phyloP scores from a whole-genome alignment of 2,888 invertebrate species.

The Pterostichus madidus region DNA sequence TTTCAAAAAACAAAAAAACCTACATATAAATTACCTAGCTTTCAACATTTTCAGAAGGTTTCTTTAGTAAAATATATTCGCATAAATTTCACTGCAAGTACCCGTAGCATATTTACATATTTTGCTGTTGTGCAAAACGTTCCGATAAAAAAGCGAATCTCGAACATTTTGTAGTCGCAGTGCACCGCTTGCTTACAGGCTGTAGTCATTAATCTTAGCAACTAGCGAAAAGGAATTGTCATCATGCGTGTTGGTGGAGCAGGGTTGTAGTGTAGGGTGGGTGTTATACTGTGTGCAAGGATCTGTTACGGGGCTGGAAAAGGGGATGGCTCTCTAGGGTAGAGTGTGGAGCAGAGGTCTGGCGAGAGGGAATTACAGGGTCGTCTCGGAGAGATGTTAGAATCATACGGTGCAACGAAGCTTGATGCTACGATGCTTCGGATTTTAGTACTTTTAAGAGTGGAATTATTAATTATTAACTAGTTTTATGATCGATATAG shows the following conservation, averaged over 20 bases:
- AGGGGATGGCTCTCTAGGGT: not conserved
- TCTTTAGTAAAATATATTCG: constrained; percentile 61
- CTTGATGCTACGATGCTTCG: constrained; percentile 19
- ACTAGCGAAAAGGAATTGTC: constrained; percentile 67
- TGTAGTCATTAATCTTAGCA: constrained; percentile 65
- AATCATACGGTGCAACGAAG: constrained; percentile 26
- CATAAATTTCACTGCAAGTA: constrained; percentile 59
- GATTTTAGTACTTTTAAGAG: not conserved
- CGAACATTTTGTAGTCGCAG: constrained; percentile 60
- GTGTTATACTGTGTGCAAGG: constrained; percentile 4
- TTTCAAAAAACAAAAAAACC: not conserved
- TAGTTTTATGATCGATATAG: too few relatives aligned
- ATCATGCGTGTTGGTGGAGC: constrained; percentile 51
- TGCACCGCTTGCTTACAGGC: constrained; percentile 52
- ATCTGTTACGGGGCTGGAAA: not conserved
- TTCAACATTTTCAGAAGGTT: constrained; percentile 52
- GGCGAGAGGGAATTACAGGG: constrained; percentile 1
- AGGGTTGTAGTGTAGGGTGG: constrained; percentile 2
- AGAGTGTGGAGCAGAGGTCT: not conserved
- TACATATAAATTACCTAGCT: constrained; percentile 18
- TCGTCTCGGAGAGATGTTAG: too few relatives aligned
- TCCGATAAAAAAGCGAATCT: constrained; percentile 55
- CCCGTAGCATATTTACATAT: constrained; percentile 64
- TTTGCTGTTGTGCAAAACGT: constrained; percentile 59
- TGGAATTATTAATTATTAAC: not conserved